Conservation (phyloP, 2,797 vertebrate genomes). For the Numenius phaeopus region DNA sequence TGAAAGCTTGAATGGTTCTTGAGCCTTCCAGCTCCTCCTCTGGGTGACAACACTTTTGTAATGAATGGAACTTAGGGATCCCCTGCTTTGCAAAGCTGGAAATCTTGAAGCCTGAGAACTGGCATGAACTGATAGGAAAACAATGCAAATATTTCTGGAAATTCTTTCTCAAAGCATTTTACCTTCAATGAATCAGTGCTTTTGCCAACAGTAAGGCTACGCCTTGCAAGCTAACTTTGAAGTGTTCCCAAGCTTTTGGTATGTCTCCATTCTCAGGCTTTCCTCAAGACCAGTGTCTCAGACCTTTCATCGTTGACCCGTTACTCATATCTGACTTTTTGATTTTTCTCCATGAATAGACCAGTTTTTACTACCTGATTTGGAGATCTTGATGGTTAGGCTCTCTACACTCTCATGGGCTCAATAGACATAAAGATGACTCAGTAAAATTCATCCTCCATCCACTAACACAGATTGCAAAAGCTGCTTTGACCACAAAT, state of each 20-base stretch:
- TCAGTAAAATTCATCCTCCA: not conserved
- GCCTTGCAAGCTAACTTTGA: not conserved
- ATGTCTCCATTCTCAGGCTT: not conserved
- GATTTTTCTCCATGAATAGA: not conserved
- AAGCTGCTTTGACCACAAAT: not conserved
- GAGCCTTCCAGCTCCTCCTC: not conserved
- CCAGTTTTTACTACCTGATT: not conserved
- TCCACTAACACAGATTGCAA: not conserved
- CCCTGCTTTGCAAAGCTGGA: not conserved
- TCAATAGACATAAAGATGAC: not conserved
- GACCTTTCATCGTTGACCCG: not conserved
- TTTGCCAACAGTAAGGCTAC: not conserved
- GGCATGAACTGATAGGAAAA: slow-evolving; percentile 14
- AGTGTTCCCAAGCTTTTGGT: not conserved
- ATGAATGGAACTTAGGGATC: not conserved
- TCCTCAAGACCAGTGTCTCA: not conserved
- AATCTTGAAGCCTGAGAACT: slow-evolving; percentile 27
- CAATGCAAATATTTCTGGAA: slow-evolving; percentile 47
- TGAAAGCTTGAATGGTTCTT: not conserved
- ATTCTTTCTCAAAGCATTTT: slow-evolving; percentile 1
- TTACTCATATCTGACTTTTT: not conserved
- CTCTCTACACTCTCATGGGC: not conserved
- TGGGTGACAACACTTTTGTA: not conserved
- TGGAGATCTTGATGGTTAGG: not conserved
- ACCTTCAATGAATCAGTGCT: not conserved